Conservation (phyloP, 2,888 invertebrate species). For the Sisyra nigra region DNA sequence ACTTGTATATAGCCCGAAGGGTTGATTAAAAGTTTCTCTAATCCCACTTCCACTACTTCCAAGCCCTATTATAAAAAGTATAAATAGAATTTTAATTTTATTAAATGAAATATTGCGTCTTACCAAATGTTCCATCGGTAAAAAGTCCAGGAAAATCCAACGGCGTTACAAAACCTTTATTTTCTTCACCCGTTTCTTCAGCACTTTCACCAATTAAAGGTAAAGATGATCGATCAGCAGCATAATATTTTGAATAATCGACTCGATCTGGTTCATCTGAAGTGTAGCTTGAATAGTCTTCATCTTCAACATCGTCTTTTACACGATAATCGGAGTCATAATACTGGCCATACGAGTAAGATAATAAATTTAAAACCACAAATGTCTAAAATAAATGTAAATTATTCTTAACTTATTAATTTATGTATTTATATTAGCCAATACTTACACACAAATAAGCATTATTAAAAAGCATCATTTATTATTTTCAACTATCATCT, state of each 20-base stretch:
- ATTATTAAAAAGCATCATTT: neutral
- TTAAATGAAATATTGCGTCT: conserved; percentile 4
- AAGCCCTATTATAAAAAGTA: neutral
- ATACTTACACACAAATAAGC: conserved; percentile 2
- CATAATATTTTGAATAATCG: conserved; percentile 25
- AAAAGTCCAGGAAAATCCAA: conserved; percentile 39
- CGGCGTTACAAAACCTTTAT: conserved; percentile 33
- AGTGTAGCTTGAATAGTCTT: conserved; percentile 16
- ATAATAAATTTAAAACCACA: conserved; percentile 15
- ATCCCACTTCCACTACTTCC: neutral
- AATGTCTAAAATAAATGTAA: conserved; percentile 13
- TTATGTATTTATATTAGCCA: neutral
- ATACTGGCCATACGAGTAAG: conserved; percentile 14
- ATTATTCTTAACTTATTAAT: neutral
- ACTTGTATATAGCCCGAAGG: conserved; percentile 14
- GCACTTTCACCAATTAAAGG: conserved; percentile 5
- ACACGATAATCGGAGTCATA: conserved; percentile 16
- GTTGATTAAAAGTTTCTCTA: conserved; percentile 8
- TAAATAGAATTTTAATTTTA: neutral
- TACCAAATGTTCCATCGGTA: conserved; percentile 28
- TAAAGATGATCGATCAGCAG: conserved; percentile 13
- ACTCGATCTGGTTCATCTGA: conserved; percentile 16
- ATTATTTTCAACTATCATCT: too few species aligned
- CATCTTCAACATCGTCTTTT: conserved; percentile 16
- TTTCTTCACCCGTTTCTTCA: conserved; percentile 13